Conservation (phyloP, 2,797 vertebrate genomes). For the Argentina silus region DNA sequence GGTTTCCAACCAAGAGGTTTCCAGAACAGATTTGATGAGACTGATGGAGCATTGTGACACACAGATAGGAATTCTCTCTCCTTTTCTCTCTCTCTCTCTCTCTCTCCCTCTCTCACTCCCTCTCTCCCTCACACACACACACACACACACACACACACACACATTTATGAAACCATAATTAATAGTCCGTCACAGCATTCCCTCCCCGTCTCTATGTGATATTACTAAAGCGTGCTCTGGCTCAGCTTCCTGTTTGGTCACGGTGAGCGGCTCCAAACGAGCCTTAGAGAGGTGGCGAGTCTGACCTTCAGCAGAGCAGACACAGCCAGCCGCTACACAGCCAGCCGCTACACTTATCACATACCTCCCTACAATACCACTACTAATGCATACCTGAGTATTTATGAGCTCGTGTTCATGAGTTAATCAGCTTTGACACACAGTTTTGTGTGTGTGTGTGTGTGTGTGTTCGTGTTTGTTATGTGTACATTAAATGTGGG, state of each 20-base stretch:
- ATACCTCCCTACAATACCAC: conserved; percentile 54
- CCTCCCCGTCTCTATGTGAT: conserved; percentile 70
- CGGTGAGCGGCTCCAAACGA: conserved; percentile 70
- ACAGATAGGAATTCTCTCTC: conserved; percentile 11
- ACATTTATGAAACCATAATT: conserved; percentile 62
- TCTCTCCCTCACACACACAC: conserved; percentile 36
- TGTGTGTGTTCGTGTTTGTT: not conserved
- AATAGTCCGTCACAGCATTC: conserved; percentile 69
- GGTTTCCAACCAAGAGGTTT: conserved; percentile 56
- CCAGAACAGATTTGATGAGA: conserved; percentile 47
- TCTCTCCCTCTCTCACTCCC: not conserved
- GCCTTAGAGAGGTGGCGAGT: conserved; percentile 57
- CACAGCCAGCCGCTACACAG: conserved; percentile 47
- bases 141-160: conserved; percentile 4
- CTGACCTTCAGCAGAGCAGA: conserved; percentile 74
- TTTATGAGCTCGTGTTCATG: conserved; percentile 38
- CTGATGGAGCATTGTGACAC: conserved; percentile 33
- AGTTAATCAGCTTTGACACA: conserved; percentile 30
- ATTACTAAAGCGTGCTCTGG: conserved; percentile 67
- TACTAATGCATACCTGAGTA: conserved; percentile 29
- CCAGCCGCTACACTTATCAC: conserved; percentile 53
- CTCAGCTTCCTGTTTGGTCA: conserved; percentile 66
- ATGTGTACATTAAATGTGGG: not conserved
- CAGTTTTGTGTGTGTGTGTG: conserved; percentile 1
- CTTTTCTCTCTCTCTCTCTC: not conserved